Percentiles rank a stretch among this genome's conserved stretches.
Evolutionary conservation across 2,113 vertebrate species (phyloP).

Genomic region (Chlamydotis undulata): DNA sequence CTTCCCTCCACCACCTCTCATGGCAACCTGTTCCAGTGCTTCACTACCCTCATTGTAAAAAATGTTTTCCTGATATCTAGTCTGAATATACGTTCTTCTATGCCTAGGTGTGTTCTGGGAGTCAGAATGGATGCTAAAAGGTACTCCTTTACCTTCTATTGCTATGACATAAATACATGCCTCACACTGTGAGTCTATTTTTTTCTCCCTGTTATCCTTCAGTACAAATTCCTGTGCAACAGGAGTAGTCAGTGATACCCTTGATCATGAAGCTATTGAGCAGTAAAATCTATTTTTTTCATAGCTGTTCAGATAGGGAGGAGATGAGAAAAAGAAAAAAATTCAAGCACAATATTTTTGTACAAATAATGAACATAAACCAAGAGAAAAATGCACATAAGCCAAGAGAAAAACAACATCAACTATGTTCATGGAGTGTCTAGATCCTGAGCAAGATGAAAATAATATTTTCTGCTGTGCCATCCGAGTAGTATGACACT

Average conservation of each 20-base stretch:
- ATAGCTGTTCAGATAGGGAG: neutral
- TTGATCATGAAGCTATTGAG: neutral
- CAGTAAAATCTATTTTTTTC: neutral
- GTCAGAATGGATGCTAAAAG: neutral
- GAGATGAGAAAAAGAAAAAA: neutral
- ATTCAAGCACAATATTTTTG: neutral
- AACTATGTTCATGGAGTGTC: neutral
- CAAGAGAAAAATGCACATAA: neutral
- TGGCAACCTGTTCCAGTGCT: no score
- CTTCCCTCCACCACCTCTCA: neutral
- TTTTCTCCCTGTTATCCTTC: neutral
- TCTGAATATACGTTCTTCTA: no score
- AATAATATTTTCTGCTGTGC: neutral
- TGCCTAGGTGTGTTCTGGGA: neutral
- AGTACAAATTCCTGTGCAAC: neutral
- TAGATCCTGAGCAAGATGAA: neutral
- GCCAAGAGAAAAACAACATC: neutral
- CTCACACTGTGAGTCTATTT: neutral
- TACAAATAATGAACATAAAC: neutral
- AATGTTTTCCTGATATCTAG: no score
- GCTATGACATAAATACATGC: neutral
- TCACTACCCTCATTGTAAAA: no score
- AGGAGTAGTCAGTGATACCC: neutral
- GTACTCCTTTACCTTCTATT: neutral
- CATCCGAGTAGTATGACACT: accelerated